Evolutionary conservation across 1,140 invertebrate genomes (phyloP), one percentile per base, ranked within the genome.

Genomic region (Neocloeon triangulifer): DNA sequence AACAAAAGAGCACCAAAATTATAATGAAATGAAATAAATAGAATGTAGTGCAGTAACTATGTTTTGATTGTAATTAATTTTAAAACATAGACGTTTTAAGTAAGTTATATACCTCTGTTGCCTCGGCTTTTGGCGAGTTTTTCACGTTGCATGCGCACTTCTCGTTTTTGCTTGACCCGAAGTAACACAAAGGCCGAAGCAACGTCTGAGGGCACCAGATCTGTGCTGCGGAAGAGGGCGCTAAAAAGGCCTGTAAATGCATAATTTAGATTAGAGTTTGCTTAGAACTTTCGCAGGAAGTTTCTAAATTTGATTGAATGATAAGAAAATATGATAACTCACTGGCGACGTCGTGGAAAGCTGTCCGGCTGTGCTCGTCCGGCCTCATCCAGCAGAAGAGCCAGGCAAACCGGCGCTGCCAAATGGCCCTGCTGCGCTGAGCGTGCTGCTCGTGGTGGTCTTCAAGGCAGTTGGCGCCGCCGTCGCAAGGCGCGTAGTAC

Each of bases 121-220:
- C n/a, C n/a, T n/a, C n/a, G n/a, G n/a, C n/a, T n/a, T n/a, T n/a
- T n/a, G n/a, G n/a, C n/a, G n/a, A n/a, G n/a, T n/a, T n/a, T n/a
- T n/a, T n/a, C n/a, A n/a, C n/a, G n/a, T n/a, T n/a, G 67, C 19
- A 75, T 60, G 39, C 70, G 55, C 1, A 63, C 71, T 46, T 74
- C 67, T 9, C 66, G 54, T 50, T 78, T 78, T 42, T 76, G 71
- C 41, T 65, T 68, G 25, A 75, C 62, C 49, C 69, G 52, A 0
- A 89, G 54, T 4, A 92, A 57, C 13, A 91, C 65, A 34, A 81
- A 69, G 4, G 82, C 86, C 10, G 82, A 81, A 26, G 82, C 68
- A 12, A 89, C 63, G 47, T 92, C 86, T 1, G 81, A 82, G 1
- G 82, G 74, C 2, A 91, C 82, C 14, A 88, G 53, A 54, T 91